A percentile compares a stretch with the other conserved stretches of the same genome.
Conservation (phyloP, 2,888 invertebrate genomes). For the Drosophila paranaensis region DNA sequence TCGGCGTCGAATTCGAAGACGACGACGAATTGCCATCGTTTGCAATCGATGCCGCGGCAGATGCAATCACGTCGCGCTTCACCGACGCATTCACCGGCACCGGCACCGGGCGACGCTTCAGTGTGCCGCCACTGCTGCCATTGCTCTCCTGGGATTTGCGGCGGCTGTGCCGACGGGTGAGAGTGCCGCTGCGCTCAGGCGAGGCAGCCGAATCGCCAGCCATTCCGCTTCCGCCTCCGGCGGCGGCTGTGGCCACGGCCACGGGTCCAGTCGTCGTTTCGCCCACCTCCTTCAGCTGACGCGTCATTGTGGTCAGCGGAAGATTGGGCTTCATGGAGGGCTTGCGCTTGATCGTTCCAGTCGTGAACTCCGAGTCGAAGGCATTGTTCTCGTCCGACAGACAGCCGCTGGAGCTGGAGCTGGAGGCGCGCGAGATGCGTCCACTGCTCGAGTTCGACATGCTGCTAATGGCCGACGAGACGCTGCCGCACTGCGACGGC, state of each 20-base stretch:
- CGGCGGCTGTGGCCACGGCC: conserved; percentile 29
- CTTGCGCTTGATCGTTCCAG: conserved; percentile 95
- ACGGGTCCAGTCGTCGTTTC: conserved; percentile 86
- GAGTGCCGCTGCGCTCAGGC: conserved; percentile 87
- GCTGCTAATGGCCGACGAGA: conserved; percentile 82
- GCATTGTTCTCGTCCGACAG: conserved; percentile 91
- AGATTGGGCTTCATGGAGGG: conserved; percentile 96
- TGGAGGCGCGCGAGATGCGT: conserved; percentile 89
- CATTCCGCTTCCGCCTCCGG: neutral
- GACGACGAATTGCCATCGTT: conserved; percentile 75
- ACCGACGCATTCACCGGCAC: conserved; percentile 35
- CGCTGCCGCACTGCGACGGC: conserved; percentile 85
- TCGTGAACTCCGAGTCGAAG: conserved; percentile 91
- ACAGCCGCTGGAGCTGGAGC: conserved; percentile 94
- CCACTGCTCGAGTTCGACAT: conserved; percentile 83
- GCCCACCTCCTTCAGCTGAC: conserved; percentile 94
- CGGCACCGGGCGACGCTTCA: conserved; percentile 82
- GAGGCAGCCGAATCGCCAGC: conserved; percentile 85
- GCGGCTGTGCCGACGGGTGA: conserved; percentile 86
- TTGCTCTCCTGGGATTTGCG: conserved; percentile 85
- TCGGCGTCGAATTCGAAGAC: conserved; percentile 83
- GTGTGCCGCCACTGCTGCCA: conserved; percentile 82
- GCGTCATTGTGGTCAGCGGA: conserved; percentile 94
- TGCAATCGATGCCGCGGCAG: neutral
- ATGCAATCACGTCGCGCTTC: conserved; percentile 30